Conservation (phyloP, 1,140 invertebrate genomes). For the Diachasmimorpha longicaudata region DNA sequence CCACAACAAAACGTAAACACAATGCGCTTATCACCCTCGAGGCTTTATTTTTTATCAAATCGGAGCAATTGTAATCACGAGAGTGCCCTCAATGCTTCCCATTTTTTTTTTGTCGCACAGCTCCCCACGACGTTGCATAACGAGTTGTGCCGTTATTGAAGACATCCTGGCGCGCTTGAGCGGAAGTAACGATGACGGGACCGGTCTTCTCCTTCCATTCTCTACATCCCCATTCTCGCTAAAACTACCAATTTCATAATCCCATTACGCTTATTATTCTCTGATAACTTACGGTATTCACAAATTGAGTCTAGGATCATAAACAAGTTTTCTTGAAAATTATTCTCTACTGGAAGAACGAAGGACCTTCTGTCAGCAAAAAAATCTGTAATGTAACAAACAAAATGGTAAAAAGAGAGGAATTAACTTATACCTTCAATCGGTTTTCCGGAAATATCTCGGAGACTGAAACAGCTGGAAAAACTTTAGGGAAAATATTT, state of each 20-base stretch:
- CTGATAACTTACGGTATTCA: background rate
- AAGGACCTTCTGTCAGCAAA: too few relatives aligned
- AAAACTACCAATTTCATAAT: background rate
- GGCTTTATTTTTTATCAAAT: background rate
- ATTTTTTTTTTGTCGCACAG: background rate
- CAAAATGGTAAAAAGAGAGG: too few relatives aligned
- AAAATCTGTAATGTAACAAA: too few relatives aligned
- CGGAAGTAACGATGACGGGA: background rate
- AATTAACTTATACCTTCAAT: too few relatives aligned
- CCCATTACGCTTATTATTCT: background rate
- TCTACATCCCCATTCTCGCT: background rate
- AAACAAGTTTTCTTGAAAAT: background rate
- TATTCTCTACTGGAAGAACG: background rate
- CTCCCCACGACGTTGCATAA: background rate
- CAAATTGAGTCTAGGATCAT: background rate
- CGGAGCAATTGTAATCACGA: background rate
- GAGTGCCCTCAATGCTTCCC: background rate
- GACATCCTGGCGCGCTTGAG: constrained; percentile 1
- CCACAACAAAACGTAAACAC: background rate
- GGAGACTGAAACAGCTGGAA: too few relatives aligned
- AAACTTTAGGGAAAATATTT: too few relatives aligned
- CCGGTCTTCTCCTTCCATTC: background rate
- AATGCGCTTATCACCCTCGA: background rate
- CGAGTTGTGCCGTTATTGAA: constrained; percentile 16
- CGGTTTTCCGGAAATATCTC: too few relatives aligned